Base-by-base conservation (phyloP, 2,888 invertebrate genomes). In the Chaetoderma sp. region DNA sequence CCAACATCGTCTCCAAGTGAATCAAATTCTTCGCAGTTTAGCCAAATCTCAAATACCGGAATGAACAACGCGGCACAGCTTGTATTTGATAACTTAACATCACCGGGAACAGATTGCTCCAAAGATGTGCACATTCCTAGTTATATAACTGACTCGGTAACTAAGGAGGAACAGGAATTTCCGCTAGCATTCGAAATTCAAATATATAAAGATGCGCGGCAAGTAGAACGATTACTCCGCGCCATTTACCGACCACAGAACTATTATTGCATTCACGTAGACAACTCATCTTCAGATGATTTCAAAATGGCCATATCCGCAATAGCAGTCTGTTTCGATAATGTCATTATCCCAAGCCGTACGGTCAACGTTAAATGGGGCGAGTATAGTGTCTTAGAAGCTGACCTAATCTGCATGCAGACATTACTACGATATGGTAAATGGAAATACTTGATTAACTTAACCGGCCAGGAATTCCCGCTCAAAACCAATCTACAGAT, bases 401-500 rank as follows among this genome's bases (percentile, higher is more conserved):
- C 83, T 2, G 81, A 81, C 56, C 63, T 82, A 36, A 65, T 68
- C 23, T 83, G 83, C 63, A 71, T 82, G 70, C 33, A 67, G 13
- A 78, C 78, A 33, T 62, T 81, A 6, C 23, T 74, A 28, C 55
- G 67, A 27, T 67, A 68, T 58, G 70, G 61, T 30, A 68, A 58
- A 28, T 84, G 84, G 84, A 76, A 76, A 55, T 84, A 84, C 62
- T 80, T 84, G 58, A 79, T 84, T 28, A 85, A 85, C 60, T 67
- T 84, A 33, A 81, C 81, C 0, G 83, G 80, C 1, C 81, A 81
- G 57, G 82, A 83, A 69, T 80, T 82, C 63, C 84, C 85, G 0
- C 63, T 83, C 21, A 79, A 78, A 60, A 83, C 81, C 4, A 84
- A 84, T 61, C 63, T 62, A 6, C 80, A 85, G 55, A 63, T 84